These are phyloP conservation scores for Molossus alvarezi DNA, from an alignment of 2,797 vertebrate genomes.

Conservation along the genomic window DNA sequence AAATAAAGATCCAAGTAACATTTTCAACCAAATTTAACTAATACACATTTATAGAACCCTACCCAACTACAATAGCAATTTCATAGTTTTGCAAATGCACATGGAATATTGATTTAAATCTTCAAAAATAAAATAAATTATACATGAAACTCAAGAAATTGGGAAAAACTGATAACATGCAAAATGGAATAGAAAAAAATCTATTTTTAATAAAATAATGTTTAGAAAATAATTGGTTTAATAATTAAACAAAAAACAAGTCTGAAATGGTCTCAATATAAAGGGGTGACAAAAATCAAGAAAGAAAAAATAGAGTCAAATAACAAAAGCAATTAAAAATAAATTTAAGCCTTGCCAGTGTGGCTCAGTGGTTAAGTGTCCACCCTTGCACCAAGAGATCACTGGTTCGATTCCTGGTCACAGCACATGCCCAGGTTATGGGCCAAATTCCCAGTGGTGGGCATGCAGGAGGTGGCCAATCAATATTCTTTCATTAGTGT, in stretches of 20 bases:
- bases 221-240: not conserved
- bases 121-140: slow-evolving; percentile 2
- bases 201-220: not conserved
- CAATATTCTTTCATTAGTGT: no score
- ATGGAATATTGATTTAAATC: not conserved
- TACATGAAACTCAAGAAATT: not conserved
- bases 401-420: no score
- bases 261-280: not conserved
- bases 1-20: not conserved
- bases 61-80: not conserved
- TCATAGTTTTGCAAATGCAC: not conserved
- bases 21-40: not conserved
- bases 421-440: no score
- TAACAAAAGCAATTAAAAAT: not conserved
- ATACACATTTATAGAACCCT: not conserved
- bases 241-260: not conserved
- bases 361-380: no score
- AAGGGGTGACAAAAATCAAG: not conserved
- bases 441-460: no score
- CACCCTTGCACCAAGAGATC: no score
- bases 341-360: not conserved
- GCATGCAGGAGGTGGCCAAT: no score
- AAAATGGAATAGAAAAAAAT: not conserved
- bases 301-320: not conserved
- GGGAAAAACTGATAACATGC: not conserved